Conservation (phyloP, 1,140 invertebrate genomes). For the Nautilus pompilius region DNA sequence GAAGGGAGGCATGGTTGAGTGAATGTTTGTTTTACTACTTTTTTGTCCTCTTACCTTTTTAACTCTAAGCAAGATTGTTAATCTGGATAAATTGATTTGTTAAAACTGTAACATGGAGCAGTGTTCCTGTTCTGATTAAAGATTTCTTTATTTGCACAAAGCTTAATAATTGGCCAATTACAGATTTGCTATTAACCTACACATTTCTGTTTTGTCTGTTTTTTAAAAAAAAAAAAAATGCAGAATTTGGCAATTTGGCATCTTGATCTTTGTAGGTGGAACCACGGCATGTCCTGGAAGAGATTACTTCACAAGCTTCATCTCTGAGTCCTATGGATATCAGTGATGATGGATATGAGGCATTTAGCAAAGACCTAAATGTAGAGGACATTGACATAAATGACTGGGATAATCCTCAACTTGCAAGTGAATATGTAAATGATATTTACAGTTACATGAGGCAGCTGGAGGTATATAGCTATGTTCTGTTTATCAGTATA, state of each 20-base stretch:
- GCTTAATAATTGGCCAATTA: too few relatives aligned
- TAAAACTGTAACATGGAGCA: too few relatives aligned
- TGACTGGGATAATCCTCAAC: conserved; percentile 70
- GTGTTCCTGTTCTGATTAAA: too few relatives aligned
- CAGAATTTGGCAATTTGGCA: conserved; percentile 3
- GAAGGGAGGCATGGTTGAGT: too few relatives aligned
- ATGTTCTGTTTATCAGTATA: too few relatives aligned
- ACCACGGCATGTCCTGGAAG: neutral
- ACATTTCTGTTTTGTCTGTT: neutral
- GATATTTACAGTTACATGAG: conserved; percentile 81
- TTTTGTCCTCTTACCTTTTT: too few relatives aligned
- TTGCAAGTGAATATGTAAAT: conserved; percentile 78
- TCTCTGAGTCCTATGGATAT: conserved; percentile 46
- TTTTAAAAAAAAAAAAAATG: conserved; percentile 3
- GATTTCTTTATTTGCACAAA: too few relatives aligned
- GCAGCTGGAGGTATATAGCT: conserved; percentile 65
- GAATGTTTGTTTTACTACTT: too few relatives aligned
- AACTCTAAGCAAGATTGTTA: too few relatives aligned
- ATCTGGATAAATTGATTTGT: too few relatives aligned
- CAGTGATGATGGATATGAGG: conserved; percentile 35
- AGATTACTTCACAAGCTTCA: conserved; percentile 2
- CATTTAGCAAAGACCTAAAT: conserved; percentile 33
- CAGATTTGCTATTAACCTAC: conserved; percentile 9
- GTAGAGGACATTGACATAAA: conserved; percentile 72
- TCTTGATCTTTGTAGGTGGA: neutral